Base-by-base conservation (phyloP, 2,797 vertebrate species). In the Echeneis naucrates region DNA sequence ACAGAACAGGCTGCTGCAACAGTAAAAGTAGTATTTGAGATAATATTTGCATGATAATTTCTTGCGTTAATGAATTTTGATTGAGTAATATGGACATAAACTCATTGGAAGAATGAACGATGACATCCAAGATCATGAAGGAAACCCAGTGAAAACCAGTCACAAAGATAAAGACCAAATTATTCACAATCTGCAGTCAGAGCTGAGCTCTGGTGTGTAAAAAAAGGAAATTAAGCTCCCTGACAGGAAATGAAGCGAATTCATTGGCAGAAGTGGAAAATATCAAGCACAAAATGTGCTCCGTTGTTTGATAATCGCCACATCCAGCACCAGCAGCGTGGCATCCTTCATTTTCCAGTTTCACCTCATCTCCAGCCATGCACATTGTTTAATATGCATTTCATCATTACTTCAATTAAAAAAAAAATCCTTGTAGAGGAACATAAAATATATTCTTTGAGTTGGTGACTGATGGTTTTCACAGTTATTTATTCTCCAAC, bases 11-110 rank as follows among this genome's bases (percentile, higher is more conserved):
- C 70, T 69, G 50, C 62, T 72, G 80, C 70, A 71, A 63, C 72
- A 64, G 59, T 82, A 68, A 87, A 78, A 74, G 23, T 78, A 84
- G 70, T 88, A 73, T 77, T 80, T 70, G 56, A 89, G 67, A 68
- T 64, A 61, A 80, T 50, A 40, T 86, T 84, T 90, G 90, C 91
- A 87, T 90, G 92, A 82, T 60, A 30, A 70, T 72, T 77, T 81
- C 83, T 80, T 82, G 76, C 68, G 77, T 86, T 79, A 77, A 75
- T 72, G 62, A 68, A 82, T 51, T 77, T 33, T 75, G 69, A 82
- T 66, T 68, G 72, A 81, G 44, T 69, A 67, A 62, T 61, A 58
- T 82, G 33, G 62, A 78, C 67, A 76, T 59, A 19, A 58, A 66
- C 47, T 53, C 17, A 68, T 30, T 23, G 30, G 50, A 59, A 51